Percentiles rank a stretch among this genome's conserved stretches.
phyloP scores from a whole-genome alignment of 1,140 invertebrate species.

The Carcinoscorpius rotundicauda region DNA sequence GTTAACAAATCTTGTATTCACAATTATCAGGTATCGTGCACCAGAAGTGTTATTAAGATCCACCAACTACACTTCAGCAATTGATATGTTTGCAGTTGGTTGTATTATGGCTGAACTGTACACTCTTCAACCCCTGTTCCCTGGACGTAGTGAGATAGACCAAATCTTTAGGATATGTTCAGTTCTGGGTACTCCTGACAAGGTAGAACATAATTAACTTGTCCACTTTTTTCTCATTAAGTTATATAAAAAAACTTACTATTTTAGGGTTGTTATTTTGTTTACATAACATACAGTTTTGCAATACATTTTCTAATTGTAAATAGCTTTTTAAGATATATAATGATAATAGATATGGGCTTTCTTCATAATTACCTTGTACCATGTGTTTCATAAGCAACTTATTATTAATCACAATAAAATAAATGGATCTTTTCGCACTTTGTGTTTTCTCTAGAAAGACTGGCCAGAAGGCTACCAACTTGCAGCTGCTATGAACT shows the following conservation, averaged over 20 bases:
- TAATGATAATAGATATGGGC: neutral
- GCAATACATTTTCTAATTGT: too few species aligned
- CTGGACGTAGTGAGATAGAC: slow-evolving; percentile 88
- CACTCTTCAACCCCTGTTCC: slow-evolving; percentile 93
- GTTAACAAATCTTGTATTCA: slow-evolving; percentile 1
- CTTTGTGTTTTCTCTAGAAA: slow-evolving; percentile 41
- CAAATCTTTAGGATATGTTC: slow-evolving; percentile 92
- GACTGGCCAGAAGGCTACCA: slow-evolving; percentile 94
- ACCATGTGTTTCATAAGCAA: neutral
- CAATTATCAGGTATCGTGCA: slow-evolving; percentile 56
- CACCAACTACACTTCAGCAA: slow-evolving; percentile 88
- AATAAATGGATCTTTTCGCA: neutral
- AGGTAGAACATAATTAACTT: slow-evolving; percentile 39
- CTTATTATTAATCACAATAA: neutral
- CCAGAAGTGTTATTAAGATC: slow-evolving; percentile 93
- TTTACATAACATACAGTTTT: too few species aligned
- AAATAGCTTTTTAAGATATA: too few species aligned
- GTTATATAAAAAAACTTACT: too few species aligned
- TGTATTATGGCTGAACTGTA: slow-evolving; percentile 98
- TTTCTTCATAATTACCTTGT: neutral
- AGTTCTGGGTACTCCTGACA: slow-evolving; percentile 85
- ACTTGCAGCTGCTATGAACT: slow-evolving; percentile 86
- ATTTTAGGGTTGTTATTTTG: too few species aligned
- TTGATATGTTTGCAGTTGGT: slow-evolving; percentile 93
- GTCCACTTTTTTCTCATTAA: too few species aligned